Base-by-base conservation (phyloP, 2,113 vertebrate species). In the Cyprinodon tularosa region DNA sequence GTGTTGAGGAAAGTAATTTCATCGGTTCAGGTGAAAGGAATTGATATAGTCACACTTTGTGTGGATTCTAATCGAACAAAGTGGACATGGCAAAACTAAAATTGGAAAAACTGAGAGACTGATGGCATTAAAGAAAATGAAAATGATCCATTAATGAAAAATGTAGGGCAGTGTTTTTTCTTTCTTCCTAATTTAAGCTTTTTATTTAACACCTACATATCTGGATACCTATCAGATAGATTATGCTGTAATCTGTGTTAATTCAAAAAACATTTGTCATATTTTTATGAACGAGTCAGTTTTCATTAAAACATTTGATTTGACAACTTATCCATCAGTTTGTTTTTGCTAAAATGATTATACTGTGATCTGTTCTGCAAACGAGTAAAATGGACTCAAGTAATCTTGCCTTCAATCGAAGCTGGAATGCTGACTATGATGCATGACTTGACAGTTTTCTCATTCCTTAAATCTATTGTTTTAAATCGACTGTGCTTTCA, bases 401-500 rank as follows among this genome's bases (percentile, higher is more conserved):
- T 86, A 81, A 89, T 88, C 74, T 87, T 83, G 80, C 81, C 82
- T 67, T 75, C 66, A 83, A 89, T 72, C 76, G 59, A 37, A 84
- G 75, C 85, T 85, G 84, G 86, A 84, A 87, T 15, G 77, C 88
- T 89, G 89, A 89, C 86, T 86, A 73, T 92, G 89, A 93, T 91
- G 80, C 89, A 93, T 90, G 89, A 89, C 80, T 86, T 89, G 88
- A 90, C 86, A 89, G 86, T 88, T 90, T 89, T 85, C 88, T 76
- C 88, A 94, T 91, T 86, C 86, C 73, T 83, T 82, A 91, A 95
- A 94, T 95, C 94, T 94, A 94, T 96, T 96, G 93, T 94, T 96
- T 95, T 93, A 93, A 93, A 96, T 95, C 87, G 81, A 89, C 90
- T 84, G 82, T 88, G 92, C 94, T 87, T 93, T 88, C 82, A 90